Evolutionary conservation across 1,140 invertebrate species (phyloP).

Genomic region (Thrips palmi): DNA sequence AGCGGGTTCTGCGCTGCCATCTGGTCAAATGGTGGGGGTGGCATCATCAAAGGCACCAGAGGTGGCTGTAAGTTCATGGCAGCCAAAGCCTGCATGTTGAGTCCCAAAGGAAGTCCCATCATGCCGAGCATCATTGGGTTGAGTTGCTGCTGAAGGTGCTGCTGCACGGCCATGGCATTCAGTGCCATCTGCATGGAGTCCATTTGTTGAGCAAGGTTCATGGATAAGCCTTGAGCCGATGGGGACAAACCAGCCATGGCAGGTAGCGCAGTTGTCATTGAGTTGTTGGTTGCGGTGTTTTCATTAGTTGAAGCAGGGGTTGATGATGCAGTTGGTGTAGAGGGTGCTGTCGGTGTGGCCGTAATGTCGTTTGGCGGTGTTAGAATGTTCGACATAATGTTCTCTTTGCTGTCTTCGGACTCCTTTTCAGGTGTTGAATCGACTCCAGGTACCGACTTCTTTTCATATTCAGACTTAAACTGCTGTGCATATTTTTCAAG

Average conservation of each 20-base stretch:
- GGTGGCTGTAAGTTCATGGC: slow-evolving; percentile 78
- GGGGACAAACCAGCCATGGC: slow-evolving; percentile 11
- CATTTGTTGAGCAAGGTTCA: slow-evolving; percentile 56
- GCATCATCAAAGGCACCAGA: slow-evolving; percentile 77
- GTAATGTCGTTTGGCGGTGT: slow-evolving; percentile 29
- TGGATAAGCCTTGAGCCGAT: slow-evolving; percentile 20
- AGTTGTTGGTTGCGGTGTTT: slow-evolving; percentile 25
- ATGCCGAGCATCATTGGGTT: slow-evolving; percentile 65
- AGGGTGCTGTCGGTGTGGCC: slow-evolving; percentile 36
- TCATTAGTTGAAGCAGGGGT: slow-evolving; percentile 43
- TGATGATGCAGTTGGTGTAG: slow-evolving; percentile 31
- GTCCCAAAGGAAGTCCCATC: slow-evolving; percentile 66
- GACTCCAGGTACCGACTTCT: slow-evolving; percentile 44
- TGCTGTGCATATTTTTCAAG: slow-evolving; percentile 83
- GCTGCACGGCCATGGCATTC: slow-evolving; percentile 59
- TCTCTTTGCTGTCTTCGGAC: slow-evolving; percentile 30
- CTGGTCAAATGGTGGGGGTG: slow-evolving; percentile 52
- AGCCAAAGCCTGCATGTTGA: slow-evolving; percentile 63
- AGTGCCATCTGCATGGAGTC: slow-evolving; percentile 70
- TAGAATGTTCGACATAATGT: slow-evolving; percentile 22
- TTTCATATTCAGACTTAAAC: slow-evolving; percentile 70
- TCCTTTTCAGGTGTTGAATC: slow-evolving; percentile 29
- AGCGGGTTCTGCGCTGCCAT: slow-evolving; percentile 27
- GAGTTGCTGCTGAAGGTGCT: slow-evolving; percentile 61
- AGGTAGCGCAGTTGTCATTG: slow-evolving; percentile 21